phyloP scores from a whole-genome alignment of 2,797 vertebrate species.

The Danio albolineatus region DNA sequence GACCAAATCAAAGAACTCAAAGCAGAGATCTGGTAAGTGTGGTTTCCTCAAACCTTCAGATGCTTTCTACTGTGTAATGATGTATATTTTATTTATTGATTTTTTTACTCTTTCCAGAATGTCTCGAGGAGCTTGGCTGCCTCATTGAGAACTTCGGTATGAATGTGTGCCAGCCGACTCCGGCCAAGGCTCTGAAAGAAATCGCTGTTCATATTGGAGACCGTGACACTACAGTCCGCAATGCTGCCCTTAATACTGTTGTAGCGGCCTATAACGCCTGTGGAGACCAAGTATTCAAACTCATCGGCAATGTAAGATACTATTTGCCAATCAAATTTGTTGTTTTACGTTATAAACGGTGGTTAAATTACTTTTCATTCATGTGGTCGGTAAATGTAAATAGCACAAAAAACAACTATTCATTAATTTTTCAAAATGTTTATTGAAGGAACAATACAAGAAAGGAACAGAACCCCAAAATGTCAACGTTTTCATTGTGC shows the following conservation, averaged over 20 bases:
- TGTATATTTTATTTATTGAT: background rate
- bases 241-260: conserved; percentile 95
- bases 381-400: no score
- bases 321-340: background rate
- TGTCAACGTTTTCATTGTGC: no score
- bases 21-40: conserved; percentile 90
- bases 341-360: background rate
- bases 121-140: conserved; percentile 81
- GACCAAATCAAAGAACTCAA: conserved; percentile 98
- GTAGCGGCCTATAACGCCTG: conserved; percentile 94
- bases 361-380: background rate
- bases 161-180: conserved; percentile 96
- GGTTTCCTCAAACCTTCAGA: background rate
- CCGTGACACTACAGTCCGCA: conserved; percentile 93
- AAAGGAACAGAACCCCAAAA: no score
- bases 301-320: conserved; percentile 92
- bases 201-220: conserved; percentile 95
- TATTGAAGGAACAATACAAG: no score
- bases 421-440: no score
- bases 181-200: conserved; percentile 94
- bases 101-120: conserved; percentile 67
- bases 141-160: conserved; percentile 82
- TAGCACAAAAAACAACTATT: no score
- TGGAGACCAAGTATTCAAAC: conserved; percentile 97
- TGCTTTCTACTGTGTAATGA: background rate